Base-by-base conservation (phyloP, 2,888 invertebrate species). In the Hofmannophila pseudospretella region DNA sequence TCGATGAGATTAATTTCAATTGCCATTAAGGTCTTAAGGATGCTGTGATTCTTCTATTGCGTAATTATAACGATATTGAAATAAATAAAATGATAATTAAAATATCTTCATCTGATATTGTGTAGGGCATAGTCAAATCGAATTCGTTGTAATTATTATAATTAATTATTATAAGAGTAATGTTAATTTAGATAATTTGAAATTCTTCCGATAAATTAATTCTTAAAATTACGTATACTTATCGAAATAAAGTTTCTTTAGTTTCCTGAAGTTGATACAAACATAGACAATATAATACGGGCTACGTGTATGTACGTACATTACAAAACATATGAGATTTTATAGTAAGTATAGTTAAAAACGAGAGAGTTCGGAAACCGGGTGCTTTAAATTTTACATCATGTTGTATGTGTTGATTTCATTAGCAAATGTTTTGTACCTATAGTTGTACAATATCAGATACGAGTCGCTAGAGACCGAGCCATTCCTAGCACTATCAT, bases 21-120 rank as follows among this genome's bases (percentile, higher is more conserved):
- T 75, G 75, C 80, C 79, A 73, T 77, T 80, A 85, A 76, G 80
- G 81, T 85, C 84, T 80, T 85, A 82, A 85, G 77, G 69, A 85
- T 82, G 85, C 85, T 85, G 85, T 85, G 85, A 85, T 86, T 85
- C 82, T 85, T 85, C 82, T 85, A 86, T 85, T 86, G 86, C 85
- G 72, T 85, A 84, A 78, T 76, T 80, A 71, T 79, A 79, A 80
- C 54, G 64, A 74, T 77, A 75, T 68, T 69, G 59, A 58, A 71
- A 67, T 66, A 65, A 69, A 65, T 67, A 66, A 69, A 73, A 67
- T 59, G 57, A 64, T 72, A 66, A 67, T 63, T 61, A 68, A 69
- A 63, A 78, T 74, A 71, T 79, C 78, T 74, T 68, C 77, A 79
- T 80, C 78, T 77, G 72, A 78, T 74, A 77, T 70, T 76, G 70